phyloP scores from a whole-genome alignment of 2,797 vertebrate genomes.

The Serranus cabrilla region DNA sequence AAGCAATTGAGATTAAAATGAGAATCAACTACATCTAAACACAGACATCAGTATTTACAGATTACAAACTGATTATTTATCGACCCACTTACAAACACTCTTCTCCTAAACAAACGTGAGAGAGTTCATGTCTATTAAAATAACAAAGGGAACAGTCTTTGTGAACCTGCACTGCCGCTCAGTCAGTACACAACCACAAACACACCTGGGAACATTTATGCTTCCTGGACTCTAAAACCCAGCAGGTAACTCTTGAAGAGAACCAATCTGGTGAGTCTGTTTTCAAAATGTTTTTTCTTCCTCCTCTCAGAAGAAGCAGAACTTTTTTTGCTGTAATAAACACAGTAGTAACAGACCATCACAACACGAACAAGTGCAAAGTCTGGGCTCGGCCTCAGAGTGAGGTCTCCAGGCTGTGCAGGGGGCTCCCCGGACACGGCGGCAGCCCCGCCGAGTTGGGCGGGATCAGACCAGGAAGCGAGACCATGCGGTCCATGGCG shows the following conservation, averaged over 20 bases:
- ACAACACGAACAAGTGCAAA: slow-evolving; percentile 14
- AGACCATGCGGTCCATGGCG: slow-evolving; percentile 88
- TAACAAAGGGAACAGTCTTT: slow-evolving; percentile 50
- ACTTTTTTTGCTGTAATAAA: slow-evolving; percentile 23
- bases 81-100: slow-evolving; percentile 66
- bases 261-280: slow-evolving; percentile 48
- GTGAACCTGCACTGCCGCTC: slow-evolving; percentile 6
- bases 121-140: slow-evolving; percentile 59
- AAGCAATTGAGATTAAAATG: slow-evolving; percentile 20
- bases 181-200: slow-evolving; percentile 34
- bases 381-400: slow-evolving; percentile 81
- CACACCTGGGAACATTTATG: slow-evolving; percentile 51
- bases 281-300: slow-evolving; percentile 29
- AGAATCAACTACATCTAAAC: slow-evolving; percentile 55
- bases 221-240: slow-evolving; percentile 50
- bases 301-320: slow-evolving; percentile 28
- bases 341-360: slow-evolving; percentile 5
- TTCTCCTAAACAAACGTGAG: slow-evolving; percentile 63
- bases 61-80: slow-evolving; percentile 49
- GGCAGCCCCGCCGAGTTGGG: slow-evolving; percentile 81
- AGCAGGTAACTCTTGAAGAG: slow-evolving; percentile 28
- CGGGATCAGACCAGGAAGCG: slow-evolving; percentile 84
- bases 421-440: slow-evolving; percentile 95
- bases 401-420: slow-evolving; percentile 99
- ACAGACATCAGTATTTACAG: slow-evolving; percentile 68